A percentile compares a stretch with the other conserved stretches of the same genome.
Conservation (phyloP, 2,797 vertebrate genomes). For the Protonibea diacanthus region DNA sequence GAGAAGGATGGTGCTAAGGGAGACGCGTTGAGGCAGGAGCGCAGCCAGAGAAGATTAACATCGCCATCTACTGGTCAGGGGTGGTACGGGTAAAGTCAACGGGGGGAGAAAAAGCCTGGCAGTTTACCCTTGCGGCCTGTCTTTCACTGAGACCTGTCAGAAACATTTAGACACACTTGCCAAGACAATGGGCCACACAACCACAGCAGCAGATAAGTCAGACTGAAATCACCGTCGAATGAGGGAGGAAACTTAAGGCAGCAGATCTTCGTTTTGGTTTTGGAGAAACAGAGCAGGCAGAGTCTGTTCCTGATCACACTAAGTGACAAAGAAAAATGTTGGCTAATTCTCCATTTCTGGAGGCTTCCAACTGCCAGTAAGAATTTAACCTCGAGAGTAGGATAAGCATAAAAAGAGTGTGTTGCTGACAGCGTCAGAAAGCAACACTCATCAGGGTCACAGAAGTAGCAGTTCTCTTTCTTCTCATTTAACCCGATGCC, state of each 20-base stretch:
- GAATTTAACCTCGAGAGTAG: constrained; percentile 62
- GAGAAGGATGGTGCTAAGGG: constrained; percentile 40
- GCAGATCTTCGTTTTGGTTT: constrained; percentile 47
- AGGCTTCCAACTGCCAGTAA: constrained; percentile 62
- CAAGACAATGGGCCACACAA: constrained; percentile 82
- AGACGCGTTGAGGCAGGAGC: constrained; percentile 30
- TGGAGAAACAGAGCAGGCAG: constrained; percentile 46
- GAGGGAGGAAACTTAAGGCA: constrained; percentile 59
- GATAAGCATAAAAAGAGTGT: constrained; percentile 57
- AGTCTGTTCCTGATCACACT: constrained; percentile 73
- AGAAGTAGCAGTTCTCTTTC: constrained; percentile 62
- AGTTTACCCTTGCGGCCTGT: constrained; percentile 76
- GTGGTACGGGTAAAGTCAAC: constrained; percentile 30
- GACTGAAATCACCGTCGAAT: constrained; percentile 73
- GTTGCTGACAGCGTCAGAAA: constrained; percentile 69
- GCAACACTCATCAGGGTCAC: constrained; percentile 60
- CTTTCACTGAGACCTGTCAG: constrained; percentile 84
- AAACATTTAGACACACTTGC: constrained; percentile 83
- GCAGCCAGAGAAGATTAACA: constrained; percentile 85
- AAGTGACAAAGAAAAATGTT: constrained; percentile 77
- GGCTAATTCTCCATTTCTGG: constrained; percentile 68
- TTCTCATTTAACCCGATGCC: constrained; percentile 61
- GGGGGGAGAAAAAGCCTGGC: constrained; percentile 42
- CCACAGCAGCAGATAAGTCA: constrained; percentile 73
- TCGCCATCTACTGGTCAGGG: constrained; percentile 87